Conservation (phyloP, 2,888 invertebrate genomes). For the Boloria euphrosyne region DNA sequence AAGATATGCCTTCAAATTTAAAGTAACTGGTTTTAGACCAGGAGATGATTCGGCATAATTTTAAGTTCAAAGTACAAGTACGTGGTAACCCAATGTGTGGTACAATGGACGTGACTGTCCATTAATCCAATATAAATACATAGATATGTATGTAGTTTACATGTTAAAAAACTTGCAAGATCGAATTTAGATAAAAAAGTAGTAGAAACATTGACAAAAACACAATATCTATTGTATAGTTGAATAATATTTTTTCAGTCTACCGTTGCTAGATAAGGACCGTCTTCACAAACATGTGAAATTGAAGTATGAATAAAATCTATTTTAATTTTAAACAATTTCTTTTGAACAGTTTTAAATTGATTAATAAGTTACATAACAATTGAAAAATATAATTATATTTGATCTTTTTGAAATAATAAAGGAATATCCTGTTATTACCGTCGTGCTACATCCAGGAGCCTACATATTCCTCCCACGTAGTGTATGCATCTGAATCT, state of each 20-base stretch:
- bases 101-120: conserved; percentile 8
- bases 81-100: conserved; percentile 36
- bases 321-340: no score
- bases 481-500: conserved; percentile 73
- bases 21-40: conserved; percentile 72
- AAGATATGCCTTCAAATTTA: conserved; percentile 67
- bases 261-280: no score
- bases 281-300: no score
- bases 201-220: no score
- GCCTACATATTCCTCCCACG: conserved; percentile 79
- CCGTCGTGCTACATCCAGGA: conserved; percentile 56
- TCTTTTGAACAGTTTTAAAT: not conserved
- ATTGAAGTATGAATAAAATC: no score
- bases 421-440: not conserved
- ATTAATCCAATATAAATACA: no score
- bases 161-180: no score
- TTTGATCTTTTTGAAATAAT: not conserved
- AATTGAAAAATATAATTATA: not conserved
- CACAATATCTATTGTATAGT: no score
- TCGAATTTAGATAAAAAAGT: no score
- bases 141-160: no score
- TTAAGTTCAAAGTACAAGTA: conserved; percentile 58
- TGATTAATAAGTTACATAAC: not conserved
- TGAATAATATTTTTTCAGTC: no score
- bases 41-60: conserved; percentile 77